phyloP scores from a whole-genome alignment of 2,113 vertebrate genomes.

The Synchiropus splendidus region DNA sequence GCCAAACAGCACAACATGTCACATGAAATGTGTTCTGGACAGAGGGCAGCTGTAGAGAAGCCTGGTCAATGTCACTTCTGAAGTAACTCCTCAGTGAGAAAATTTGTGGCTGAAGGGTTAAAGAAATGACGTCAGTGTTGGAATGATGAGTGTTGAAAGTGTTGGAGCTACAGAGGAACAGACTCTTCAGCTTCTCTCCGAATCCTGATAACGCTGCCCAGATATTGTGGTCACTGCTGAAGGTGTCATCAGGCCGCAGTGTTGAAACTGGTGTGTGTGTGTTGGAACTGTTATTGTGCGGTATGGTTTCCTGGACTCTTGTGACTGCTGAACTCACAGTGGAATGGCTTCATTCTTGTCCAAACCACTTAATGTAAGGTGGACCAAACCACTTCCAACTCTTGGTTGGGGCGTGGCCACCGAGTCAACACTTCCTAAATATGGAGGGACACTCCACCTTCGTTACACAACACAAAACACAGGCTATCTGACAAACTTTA shows the following conservation, averaged over 20 bases:
- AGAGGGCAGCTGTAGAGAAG: no score
- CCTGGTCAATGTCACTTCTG: no score
- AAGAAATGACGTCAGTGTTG: no score
- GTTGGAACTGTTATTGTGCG: conserved; percentile 20
- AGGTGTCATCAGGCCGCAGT: conserved; percentile 10
- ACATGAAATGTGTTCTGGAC: no score
- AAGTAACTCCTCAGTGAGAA: no score
- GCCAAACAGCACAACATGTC: no score
- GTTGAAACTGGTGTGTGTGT: conserved; percentile 13
- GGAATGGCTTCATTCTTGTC: conserved; percentile 23
- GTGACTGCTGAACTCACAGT: conserved; percentile 4
- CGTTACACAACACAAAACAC: conserved; percentile 7
- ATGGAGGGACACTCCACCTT: conserved; percentile 18
- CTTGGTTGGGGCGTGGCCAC: conserved; percentile 5
- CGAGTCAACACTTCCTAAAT: conserved; percentile 22
- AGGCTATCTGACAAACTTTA: no score
- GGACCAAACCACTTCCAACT: conserved; percentile 25
- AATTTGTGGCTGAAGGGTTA: no score
- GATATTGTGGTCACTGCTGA: conserved; percentile 5
- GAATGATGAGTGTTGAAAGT: no score
- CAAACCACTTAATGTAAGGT: conserved; percentile 35
- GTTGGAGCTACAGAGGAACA: no score
- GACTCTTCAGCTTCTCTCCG: no score
- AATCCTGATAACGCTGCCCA: conserved; percentile 2
- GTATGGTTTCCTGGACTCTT: conserved; percentile 35